These are phyloP conservation scores for Muntiacus reevesi DNA, from an alignment of 2,113 vertebrate genomes.

Conservation along the genomic window DNA sequence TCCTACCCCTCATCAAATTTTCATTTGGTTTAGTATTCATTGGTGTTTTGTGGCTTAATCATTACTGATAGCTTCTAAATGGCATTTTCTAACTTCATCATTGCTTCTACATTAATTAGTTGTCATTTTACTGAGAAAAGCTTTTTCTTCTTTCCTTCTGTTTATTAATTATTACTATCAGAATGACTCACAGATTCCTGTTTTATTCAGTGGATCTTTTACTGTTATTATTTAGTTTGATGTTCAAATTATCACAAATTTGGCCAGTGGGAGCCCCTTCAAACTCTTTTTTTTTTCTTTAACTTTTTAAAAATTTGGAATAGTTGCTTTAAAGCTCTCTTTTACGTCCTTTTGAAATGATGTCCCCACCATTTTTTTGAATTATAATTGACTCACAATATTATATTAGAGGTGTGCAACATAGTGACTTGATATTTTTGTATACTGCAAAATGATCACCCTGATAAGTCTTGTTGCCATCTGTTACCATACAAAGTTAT, in stretches of 20 bases:
- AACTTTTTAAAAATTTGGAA: not conserved
- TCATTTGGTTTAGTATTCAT: not conserved
- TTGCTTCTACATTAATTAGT: not conserved
- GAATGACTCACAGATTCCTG: not conserved
- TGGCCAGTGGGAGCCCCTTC: not conserved
- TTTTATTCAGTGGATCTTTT: not conserved
- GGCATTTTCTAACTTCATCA: not conserved
- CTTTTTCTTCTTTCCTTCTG: not conserved
- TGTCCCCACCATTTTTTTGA: not conserved
- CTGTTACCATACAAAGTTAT: not conserved
- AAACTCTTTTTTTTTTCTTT: not conserved
- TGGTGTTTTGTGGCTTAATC: conserved; percentile 1
- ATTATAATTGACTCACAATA: not conserved
- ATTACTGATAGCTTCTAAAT: not conserved
- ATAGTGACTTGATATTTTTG: not conserved
- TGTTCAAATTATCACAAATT: not conserved
- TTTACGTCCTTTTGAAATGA: not conserved
- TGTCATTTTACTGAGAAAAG: not conserved
- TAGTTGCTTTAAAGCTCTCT: not conserved
- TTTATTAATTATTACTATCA: not conserved
- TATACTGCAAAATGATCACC: not conserved
- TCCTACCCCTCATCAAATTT: not conserved
- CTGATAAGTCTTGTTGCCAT: not conserved
- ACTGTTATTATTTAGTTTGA: not conserved
- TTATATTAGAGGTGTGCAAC: not conserved